phyloP scores from a whole-genome alignment of 2,888 invertebrate species.

The Ectemnius cavifrons region DNA sequence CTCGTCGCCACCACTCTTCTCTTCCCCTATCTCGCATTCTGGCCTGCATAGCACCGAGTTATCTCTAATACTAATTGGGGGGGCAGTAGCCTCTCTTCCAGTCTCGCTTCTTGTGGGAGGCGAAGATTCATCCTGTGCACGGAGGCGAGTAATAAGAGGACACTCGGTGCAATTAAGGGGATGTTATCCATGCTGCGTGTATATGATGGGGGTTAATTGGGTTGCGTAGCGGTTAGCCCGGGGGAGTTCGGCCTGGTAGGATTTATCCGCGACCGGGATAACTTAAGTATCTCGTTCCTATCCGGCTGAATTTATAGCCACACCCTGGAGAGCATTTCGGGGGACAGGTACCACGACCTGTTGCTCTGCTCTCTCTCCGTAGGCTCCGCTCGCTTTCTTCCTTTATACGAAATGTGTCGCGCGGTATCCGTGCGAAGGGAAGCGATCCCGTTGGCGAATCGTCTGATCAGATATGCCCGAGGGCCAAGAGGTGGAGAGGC shows the following conservation, averaged over 20 bases:
- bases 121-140: too few species aligned
- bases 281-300: conserved; percentile 47
- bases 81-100: too few species aligned
- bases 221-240: conserved; percentile 34
- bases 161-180: too few species aligned
- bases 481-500: not conserved
- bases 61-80: too few species aligned
- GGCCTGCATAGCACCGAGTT: too few species aligned
- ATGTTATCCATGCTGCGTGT: not conserved
- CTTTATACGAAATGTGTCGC: not conserved
- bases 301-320: conserved; percentile 50
- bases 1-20: conserved; percentile 28
- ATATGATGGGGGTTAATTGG: conserved; percentile 38
- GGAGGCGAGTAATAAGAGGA: too few species aligned
- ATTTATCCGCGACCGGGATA: conserved; percentile 45
- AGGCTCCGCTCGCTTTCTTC: not conserved
- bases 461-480: not conserved
- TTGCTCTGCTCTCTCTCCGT: conserved; percentile 8
- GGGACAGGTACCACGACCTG: conserved; percentile 37
- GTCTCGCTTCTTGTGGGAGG: too few species aligned
- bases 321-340: conserved; percentile 37
- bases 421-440: not conserved
- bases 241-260: conserved; percentile 12
- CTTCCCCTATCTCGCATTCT: not conserved
- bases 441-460: not conserved